Conservation (phyloP, 1,140 invertebrate species). For the Zaprionus nigranus region DNA sequence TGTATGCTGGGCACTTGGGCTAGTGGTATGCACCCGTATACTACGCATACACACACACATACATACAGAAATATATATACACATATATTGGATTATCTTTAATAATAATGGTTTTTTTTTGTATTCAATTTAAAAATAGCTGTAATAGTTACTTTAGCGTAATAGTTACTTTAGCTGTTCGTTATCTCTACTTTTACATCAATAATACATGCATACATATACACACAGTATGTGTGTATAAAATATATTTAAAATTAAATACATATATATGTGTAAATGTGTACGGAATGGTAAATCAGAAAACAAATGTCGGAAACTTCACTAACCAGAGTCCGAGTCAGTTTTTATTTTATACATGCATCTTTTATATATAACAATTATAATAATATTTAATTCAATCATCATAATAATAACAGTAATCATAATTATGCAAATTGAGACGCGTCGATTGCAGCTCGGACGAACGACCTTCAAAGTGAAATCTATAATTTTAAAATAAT, state of each 20-base stretch:
- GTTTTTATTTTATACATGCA: conserved; percentile 17
- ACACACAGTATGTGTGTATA: conserved; percentile 4
- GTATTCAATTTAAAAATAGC: conserved; percentile 72
- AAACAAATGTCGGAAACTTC: neutral
- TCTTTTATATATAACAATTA: conserved; percentile 16
- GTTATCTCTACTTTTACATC: conserved; percentile 51
- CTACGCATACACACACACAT: conserved; percentile 5
- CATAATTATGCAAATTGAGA: conserved; percentile 5
- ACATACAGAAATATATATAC: conserved; percentile 13
- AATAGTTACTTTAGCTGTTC: conserved; percentile 64
- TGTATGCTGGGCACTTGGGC: neutral
- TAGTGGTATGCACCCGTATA: conserved; percentile 10
- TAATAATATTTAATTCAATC: conserved; percentile 13
- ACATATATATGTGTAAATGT: conserved; percentile 2
- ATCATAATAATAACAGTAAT: conserved; percentile 7
- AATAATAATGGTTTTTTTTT: conserved; percentile 62
- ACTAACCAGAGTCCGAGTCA: neutral
- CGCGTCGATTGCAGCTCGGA: conserved; percentile 8
- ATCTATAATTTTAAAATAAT: conserved; percentile 28
- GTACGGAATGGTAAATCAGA: neutral
- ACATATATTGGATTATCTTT: conserved; percentile 36
- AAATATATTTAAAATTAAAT: neutral
- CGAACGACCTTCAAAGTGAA: conserved; percentile 30
- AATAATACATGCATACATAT: conserved; percentile 7
- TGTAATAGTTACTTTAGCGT: conserved; percentile 72